Percentiles rank a stretch among this genome's conserved stretches.
Evolutionary conservation across 64 coral and sea anemone genomes (phyloP).

Genomic region (Platygyra sinensis): DNA sequence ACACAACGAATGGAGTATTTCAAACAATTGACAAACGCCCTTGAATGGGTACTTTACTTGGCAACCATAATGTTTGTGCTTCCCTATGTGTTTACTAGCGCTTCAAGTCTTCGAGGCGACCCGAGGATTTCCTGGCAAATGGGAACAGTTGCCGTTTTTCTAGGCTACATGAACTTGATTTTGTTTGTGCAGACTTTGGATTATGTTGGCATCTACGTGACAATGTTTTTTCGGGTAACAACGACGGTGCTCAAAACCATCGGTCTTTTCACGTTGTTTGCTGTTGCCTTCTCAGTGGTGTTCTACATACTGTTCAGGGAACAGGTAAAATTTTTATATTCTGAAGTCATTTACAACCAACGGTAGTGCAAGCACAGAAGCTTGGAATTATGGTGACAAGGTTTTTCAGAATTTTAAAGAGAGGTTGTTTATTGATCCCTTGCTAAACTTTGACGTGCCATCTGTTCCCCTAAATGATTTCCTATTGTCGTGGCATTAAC

Average conservation of each 20-base stretch:
- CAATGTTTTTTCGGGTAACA: slow-evolving; percentile 69
- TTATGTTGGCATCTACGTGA: slow-evolving; percentile 62
- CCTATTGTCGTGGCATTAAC: too few relatives aligned
- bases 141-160: slow-evolving; percentile 44
- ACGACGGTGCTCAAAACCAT: slow-evolving; percentile 50
- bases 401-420: too few relatives aligned
- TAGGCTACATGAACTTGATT: slow-evolving; percentile 58
- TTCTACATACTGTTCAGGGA: slow-evolving; percentile 70
- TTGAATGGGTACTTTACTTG: slow-evolving; percentile 61
- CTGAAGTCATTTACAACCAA: too few relatives aligned
- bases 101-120: not conserved
- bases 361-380: too few relatives aligned
- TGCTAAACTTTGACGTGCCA: too few relatives aligned
- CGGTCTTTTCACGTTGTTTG: slow-evolving; percentile 48
- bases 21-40: slow-evolving; percentile 31
- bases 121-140: slow-evolving; percentile 42
- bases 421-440: too few relatives aligned
- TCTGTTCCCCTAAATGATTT: too few relatives aligned
- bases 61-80: slow-evolving; percentile 42
- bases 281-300: slow-evolving; percentile 36
- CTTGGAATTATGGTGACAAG: too few relatives aligned
- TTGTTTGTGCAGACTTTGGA: slow-evolving; percentile 52
- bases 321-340: slow-evolving; percentile 35
- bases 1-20: slow-evolving; percentile 45
- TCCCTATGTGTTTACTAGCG: not conserved